Evolutionary conservation across 2,113 vertebrate species (phyloP).

Genomic region (Parus major): DNA sequence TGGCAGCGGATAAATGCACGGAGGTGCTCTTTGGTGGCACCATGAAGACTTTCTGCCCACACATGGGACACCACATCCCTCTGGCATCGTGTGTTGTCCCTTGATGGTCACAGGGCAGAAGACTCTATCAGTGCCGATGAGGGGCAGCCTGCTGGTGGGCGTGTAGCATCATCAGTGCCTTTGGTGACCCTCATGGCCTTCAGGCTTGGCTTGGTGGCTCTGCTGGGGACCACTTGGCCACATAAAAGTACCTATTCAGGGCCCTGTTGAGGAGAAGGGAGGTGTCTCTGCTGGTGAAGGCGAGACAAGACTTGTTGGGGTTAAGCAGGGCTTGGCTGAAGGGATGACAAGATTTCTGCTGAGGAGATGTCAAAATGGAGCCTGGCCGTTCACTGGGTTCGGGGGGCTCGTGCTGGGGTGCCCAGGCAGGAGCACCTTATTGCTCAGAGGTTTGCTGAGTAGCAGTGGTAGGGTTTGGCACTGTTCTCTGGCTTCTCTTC

Average conservation of each 20-base stretch:
- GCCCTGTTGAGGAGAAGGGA: constrained; percentile 1
- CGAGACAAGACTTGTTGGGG: constrained; percentile 36
- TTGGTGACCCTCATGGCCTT: neutral
- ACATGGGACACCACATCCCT: neutral
- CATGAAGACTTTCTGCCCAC: neutral
- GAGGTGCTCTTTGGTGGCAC: neutral
- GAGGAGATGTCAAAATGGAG: constrained; percentile 46
- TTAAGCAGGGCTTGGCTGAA: constrained; percentile 40
- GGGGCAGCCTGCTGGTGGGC: neutral
- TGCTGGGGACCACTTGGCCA: neutral
- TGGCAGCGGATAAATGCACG: neutral
- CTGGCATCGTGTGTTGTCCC: fast-evolving
- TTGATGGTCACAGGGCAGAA: neutral
- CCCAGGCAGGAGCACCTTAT: neutral
- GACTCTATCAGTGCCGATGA: neutral
- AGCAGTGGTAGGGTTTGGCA: neutral
- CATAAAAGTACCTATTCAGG: neutral
- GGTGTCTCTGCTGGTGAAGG: neutral
- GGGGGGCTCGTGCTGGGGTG: fast-evolving
- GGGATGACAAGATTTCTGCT: constrained; percentile 50
- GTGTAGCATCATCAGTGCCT: neutral
- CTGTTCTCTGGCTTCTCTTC: neutral
- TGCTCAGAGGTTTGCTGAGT: neutral
- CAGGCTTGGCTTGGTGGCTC: neutral
- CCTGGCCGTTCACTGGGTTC: neutral